Evolutionary conservation across 2,113 vertebrate genomes (phyloP), one percentile per base, ranked within the genome.

Genomic region (Corythornis madagascariensis): DNA sequence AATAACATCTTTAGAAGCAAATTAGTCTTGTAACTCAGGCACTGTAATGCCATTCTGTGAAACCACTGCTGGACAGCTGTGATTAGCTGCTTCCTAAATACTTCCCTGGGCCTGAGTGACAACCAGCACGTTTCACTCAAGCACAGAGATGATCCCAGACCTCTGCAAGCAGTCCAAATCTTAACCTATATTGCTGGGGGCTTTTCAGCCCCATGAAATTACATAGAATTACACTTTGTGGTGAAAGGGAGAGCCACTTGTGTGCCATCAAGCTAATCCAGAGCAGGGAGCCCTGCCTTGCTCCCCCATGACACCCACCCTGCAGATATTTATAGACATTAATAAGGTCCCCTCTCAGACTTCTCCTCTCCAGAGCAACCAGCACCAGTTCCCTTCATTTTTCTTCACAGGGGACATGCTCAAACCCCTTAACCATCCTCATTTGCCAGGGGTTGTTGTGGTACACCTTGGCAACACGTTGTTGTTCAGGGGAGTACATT

Each of bases 1-100:
- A 38, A 43, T 33, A 60, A 92, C 45, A 7, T 81, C 48, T 88
- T 97, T 93, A 94, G 83, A 89, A 96, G 86, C 47, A 85, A 88
- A 88, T 91, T 86, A 94, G 90, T 86, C 70, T 93, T 63, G 57
- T 88, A 88, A 87, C 69, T 55, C 75, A 61, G 63, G 93, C 81
- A 60, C 13, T 83, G 93, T 83, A 80, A 50, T 42, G 48, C 38
- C 53, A 40, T 43, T 38, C 83, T 55, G 57, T 52, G 85, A 22
- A 89, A 81, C 69, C 65, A n/a, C 69, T 33, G 26, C 53, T 67
- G 67, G 50, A 45, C 94, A 70, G 76, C 47, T 42, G 78, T 48
- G 79, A 89, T 83, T 47, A 94, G 72, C 94, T 76, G 59, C 67
- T 76, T 60, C 57, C 79, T 12, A 4, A 89, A 48, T 15, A 69